Conservation (phyloP, 1,140 invertebrate species). For the Lordiphosa stackelbergi region DNA sequence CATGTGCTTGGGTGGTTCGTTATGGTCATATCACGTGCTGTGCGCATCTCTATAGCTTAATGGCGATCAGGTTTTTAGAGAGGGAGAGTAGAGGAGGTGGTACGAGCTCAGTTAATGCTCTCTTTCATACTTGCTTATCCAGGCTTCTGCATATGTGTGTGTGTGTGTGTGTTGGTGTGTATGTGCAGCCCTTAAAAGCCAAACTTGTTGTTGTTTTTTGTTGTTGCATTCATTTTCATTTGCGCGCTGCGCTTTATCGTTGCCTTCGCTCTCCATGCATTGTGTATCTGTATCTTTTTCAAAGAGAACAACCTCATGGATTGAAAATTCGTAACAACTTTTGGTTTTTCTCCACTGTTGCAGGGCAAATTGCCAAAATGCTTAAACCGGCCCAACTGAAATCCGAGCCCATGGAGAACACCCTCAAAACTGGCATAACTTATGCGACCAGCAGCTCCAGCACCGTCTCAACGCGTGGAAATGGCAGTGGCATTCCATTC, state of each 20-base stretch:
- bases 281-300: slow-evolving; percentile 23
- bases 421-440: slow-evolving; percentile 36
- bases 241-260: slow-evolving; percentile 20
- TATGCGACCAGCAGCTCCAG: slow-evolving; percentile 46
- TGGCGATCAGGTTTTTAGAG: slow-evolving; percentile 39
- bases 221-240: slow-evolving; percentile 36
- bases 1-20: too few relatives aligned
- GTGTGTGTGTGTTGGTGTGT: slow-evolving; percentile 10
- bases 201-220: slow-evolving; percentile 10
- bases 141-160: slow-evolving; percentile 9
- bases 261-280: slow-evolving; percentile 19
- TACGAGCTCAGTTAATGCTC: neutral
- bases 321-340: slow-evolving; percentile 1
- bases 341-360: slow-evolving; percentile 14
- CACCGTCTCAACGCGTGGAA: slow-evolving; percentile 22
- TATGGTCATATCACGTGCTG: too few relatives aligned
- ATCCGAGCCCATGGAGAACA: slow-evolving; percentile 43
- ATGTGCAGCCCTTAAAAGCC: slow-evolving; percentile 34
- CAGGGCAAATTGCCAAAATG: slow-evolving; percentile 70
- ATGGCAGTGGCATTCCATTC: slow-evolving; percentile 34
- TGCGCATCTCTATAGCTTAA: slow-evolving; percentile 31
- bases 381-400: slow-evolving; percentile 63
- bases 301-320: slow-evolving; percentile 10
- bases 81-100: too few relatives aligned
- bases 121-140: slow-evolving; percentile 23